These are phyloP conservation scores for Atractosteus spatula DNA, from an alignment of 2,113 vertebrate species.

Conservation along the genomic window DNA sequence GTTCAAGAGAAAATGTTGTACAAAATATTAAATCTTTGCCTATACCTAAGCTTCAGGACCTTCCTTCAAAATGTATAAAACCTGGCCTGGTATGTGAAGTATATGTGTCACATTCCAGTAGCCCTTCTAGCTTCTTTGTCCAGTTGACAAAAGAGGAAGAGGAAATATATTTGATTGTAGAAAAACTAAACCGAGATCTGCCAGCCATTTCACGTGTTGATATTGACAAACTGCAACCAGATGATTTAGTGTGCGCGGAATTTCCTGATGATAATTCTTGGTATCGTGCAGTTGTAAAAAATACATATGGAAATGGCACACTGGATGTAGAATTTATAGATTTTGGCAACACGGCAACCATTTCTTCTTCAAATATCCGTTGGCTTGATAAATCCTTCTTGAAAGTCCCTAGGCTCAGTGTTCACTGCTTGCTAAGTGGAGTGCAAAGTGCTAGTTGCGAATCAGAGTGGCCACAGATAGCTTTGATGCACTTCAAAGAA, in stretches of 20 bases:
- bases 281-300: conserved; percentile 79
- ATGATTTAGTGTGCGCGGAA: conserved; percentile 75
- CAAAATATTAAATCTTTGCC: neutral
- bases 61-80: conserved; percentile 61
- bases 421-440: conserved; percentile 73
- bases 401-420: conserved; percentile 63
- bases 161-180: conserved; percentile 64
- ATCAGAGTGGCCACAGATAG: conserved; percentile 40
- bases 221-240: conserved; percentile 54
- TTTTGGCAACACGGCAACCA: conserved; percentile 78
- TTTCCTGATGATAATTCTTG: conserved; percentile 78
- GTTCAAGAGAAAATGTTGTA: conserved; percentile 22
- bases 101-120: conserved; percentile 78
- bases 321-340: conserved; percentile 81
- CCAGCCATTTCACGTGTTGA: conserved; percentile 23
- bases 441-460: conserved; percentile 25
- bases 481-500: conserved; percentile 55
- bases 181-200: conserved; percentile 68
- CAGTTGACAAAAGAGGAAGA: conserved; percentile 73
- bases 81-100: conserved; percentile 67
- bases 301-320: conserved; percentile 36
- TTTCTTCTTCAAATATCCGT: conserved; percentile 54
- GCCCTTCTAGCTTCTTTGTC: conserved; percentile 79
- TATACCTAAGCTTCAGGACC: conserved; percentile 52
- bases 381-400: conserved; percentile 54